phyloP scores from a whole-genome alignment of 2,113 vertebrate genomes.

The Butastur rufipennis region DNA sequence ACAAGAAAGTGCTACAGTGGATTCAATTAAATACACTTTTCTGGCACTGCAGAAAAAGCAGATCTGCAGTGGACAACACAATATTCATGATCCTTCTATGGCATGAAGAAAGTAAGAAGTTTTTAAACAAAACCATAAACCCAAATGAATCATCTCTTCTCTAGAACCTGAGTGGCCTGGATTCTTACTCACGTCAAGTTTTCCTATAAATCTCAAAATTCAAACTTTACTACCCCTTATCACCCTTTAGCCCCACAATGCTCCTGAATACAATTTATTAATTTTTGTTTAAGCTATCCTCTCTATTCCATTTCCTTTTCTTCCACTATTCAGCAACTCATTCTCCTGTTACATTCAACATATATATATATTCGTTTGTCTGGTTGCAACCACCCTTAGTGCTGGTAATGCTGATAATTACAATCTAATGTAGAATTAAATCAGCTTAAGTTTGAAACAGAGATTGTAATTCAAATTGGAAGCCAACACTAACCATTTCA shows the following conservation, averaged over 20 bases:
- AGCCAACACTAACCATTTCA: constrained; percentile 41
- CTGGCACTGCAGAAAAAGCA: not conserved
- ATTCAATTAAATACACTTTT: not conserved
- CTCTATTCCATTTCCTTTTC: not conserved
- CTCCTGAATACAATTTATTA: not conserved
- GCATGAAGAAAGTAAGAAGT: not conserved
- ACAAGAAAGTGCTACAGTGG: not conserved
- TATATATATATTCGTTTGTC: not conserved
- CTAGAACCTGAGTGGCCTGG: not conserved
- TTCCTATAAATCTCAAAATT: not conserved
- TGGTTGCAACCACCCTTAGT: not conserved
- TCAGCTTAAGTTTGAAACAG: constrained; percentile 33
- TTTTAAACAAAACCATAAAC: not conserved
- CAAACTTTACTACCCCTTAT: not conserved
- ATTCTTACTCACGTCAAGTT: not conserved
- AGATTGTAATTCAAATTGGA: constrained; percentile 55
- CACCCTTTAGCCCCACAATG: not conserved
- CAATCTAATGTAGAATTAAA: constrained; percentile 18
- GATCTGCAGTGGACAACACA: not conserved
- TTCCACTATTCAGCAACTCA: not conserved
- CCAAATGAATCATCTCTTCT: not conserved
- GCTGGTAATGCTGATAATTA: constrained; percentile 43
- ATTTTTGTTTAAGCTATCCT: not conserved
- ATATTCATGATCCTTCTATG: not conserved
- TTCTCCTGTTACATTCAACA: not conserved